Base-by-base conservation (phyloP, 2,113 vertebrate species). In the Herpetotheres cachinnans region DNA sequence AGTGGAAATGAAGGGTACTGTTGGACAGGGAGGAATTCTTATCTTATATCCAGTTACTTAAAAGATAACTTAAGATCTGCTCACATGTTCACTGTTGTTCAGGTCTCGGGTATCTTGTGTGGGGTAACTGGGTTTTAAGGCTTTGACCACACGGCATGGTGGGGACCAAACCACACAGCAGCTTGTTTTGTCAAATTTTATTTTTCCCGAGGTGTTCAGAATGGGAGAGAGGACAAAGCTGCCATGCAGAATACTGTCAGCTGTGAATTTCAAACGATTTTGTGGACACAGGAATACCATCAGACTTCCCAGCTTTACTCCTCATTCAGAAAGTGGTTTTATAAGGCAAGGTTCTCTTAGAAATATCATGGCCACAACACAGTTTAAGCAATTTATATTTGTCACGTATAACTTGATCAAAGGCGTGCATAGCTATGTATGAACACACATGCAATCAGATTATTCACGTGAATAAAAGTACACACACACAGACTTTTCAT, bases 401-500 rank as follows among this genome's bases (percentile, higher is more conserved):
- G 38, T 34, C 13, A 9, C 4, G 15, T 67, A 0, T 4, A 50
- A 61, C 30, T 86, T 12, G 8, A 30, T 25, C 9, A 21, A 62
- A 86, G 72, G 34, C 7, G 13, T 5, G 42, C 29, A 19, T 1
- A 55, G 61, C 65, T 27, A 4, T 0, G 17, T 27, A 34, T 2
- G 42, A 56, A 84, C 0, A 10, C 63, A 70, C 62, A 25, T 0
- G 8, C 32, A 11, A 13, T 7, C 19, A 22, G 15, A 18, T 20
- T 27, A 40, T 10, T 46, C 44, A 9, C 0, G 46, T 18, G n/a
- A 58, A 65, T 20, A 29, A 6, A 44, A 46, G 18, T 2, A 6
- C 0, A 16, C 20, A 50, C 7, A 10, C 7, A 3, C 22, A 10
- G 58, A 16, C 27, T 14, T 14, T 46, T 2, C 1, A 11, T 10